Base-by-base conservation (phyloP, 2,797 vertebrate genomes). In the Esox masquinongy region DNA sequence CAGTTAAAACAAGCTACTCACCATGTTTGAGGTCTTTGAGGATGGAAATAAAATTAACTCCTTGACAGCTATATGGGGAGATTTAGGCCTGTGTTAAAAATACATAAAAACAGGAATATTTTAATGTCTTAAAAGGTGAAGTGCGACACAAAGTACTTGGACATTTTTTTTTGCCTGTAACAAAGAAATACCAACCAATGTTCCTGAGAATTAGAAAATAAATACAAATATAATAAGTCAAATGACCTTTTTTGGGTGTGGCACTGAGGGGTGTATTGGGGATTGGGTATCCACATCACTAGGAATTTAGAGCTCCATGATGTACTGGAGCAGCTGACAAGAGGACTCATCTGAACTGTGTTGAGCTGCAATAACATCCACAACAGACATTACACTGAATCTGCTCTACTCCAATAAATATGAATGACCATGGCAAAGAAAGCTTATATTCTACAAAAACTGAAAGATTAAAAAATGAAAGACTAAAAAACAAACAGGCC, bases 221-320 rank as follows among this genome's bases (percentile, higher is more conserved):
- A 70, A n/a, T 64, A 43, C 19, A 49, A 6, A 17, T n/a, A 34
- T 24, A 50, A 47, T 34, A 50, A 8, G 16, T 12, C 34, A 22
- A 29, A 26, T 72, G 5, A 88, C 85, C 85, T 86, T 68, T 76
- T 74, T 39, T 39, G 74, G 24, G 70, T 4, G 29, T 56, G 31
- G 43, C 29, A 17, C 53, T 31, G 76, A 74, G 78, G 59, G 59
- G 67, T 15, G 22, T 74, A 64, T 8, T 75, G 59, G 17, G 80
- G 73, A 67, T 82, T 82, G 34, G 83, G 75, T 29, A 86, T 72
- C 84, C 84, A 85, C 31, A 81, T 71, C 31, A 87, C 56, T 70
- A 71, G 47, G 14, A 73, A 70, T 31, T 47, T 74, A n/a, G 79
- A 78, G 56, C 74, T 68, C 61, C n/a, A 53, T 8, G 79, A 39